Base-by-base conservation (phyloP, 2,797 vertebrate genomes). In the Avahi laniger region DNA sequence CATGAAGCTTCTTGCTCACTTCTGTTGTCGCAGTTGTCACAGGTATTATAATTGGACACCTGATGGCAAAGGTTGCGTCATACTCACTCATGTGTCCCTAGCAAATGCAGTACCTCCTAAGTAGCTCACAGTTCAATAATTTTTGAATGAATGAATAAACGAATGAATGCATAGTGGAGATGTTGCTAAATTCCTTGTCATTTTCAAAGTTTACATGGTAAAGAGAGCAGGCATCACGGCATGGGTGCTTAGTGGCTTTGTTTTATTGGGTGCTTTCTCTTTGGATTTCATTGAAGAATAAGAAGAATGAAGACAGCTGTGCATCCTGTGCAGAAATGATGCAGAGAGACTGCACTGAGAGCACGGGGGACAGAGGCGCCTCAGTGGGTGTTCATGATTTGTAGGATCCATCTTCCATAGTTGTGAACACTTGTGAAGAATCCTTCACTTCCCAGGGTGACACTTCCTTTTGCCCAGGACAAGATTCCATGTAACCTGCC, bases 391-490 rank as follows among this genome's bases (percentile, higher is more conserved):
- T 33, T 46, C 6, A 97, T 93, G 13, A 54, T 50, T 35, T 93
- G 43, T 85, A 97, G 6, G 57, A 98, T 97, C 97, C 97, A 98
- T 91, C 84, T 97, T 75, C 93, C 91, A 24, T 97, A 97, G 15
- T 24, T 46, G 87, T 94, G 38, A 35, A 97, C 30, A 79, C 92
- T 78, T 20, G 97, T 97, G 89, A 96, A 98, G 93, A 98, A 95
- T 0, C 50, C 97, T 79, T 95, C 79, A 18, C 57, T 85, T 87
- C 97, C 97, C 15, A 95, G 61, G 11, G 91, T 95, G 90, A 97
- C 5, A 11, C 93, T 96, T 76, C 83, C 89, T 48, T 82, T 96
- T 8, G 76, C 57, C 97, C 97, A 97, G 48, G 96, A 91, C 80
- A 97, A 48, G 85, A 97, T 92, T 65, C 97, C 97, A 35, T 96